phyloP scores from a whole-genome alignment of 2,797 vertebrate genomes.

The Todus mexicanus region DNA sequence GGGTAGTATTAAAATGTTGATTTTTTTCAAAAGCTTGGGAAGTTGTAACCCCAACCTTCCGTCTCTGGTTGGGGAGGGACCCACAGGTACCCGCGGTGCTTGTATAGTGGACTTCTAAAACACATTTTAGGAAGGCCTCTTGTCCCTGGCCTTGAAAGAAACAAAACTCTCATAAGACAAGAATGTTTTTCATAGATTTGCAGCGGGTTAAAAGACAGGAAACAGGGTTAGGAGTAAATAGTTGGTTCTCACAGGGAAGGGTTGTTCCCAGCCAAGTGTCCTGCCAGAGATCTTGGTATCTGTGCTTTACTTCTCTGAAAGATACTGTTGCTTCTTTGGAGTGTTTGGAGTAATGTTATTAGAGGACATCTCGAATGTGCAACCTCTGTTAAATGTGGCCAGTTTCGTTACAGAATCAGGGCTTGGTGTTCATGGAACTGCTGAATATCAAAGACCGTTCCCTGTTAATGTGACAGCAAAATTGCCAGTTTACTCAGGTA shows the following conservation, averaged over 20 bases:
- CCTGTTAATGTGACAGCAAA: not conserved
- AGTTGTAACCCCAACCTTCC: not conserved
- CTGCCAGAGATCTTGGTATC: not conserved
- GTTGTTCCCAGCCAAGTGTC: not conserved
- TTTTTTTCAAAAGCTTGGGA: not conserved
- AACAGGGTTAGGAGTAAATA: not conserved
- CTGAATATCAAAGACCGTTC: not conserved
- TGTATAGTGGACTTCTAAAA: not conserved
- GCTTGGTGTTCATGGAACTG: not conserved
- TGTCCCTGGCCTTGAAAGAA: not conserved
- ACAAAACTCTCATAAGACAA: not conserved
- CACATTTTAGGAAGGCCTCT: not conserved
- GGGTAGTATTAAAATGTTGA: not conserved
- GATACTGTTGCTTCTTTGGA: not conserved
- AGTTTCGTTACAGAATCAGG: not conserved
- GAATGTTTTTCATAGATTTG: not conserved
- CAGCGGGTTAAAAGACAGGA: not conserved
- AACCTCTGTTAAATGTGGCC: not conserved
- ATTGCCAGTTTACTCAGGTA: not conserved
- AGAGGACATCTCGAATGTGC: not conserved
- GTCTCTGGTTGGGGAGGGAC: not conserved
- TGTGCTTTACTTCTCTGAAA: not conserved
- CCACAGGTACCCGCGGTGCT: not conserved
- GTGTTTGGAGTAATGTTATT: not conserved
- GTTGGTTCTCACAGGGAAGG: not conserved